phyloP scores from a whole-genome alignment of 2,797 vertebrate species.

The Ammospiza maritima region DNA sequence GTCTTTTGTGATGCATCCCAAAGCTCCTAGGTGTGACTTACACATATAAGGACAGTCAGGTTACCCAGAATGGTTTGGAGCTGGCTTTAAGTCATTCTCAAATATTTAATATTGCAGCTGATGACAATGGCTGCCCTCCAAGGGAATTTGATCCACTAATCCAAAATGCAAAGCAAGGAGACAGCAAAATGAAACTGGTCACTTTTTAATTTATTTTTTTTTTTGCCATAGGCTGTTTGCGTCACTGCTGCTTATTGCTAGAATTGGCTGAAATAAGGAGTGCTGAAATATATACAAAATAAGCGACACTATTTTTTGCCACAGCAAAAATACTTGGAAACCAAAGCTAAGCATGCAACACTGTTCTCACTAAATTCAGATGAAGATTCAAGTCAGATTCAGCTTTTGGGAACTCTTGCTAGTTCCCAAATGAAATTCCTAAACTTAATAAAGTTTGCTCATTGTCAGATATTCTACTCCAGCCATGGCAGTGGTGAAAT shows the following conservation, averaged over 20 bases:
- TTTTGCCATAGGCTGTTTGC: neutral
- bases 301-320: neutral
- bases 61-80: neutral
- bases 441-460: neutral
- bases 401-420: neutral
- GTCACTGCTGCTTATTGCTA: neutral
- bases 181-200: neutral
- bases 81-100: neutral
- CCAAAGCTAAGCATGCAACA: neutral
- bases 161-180: neutral
- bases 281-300: neutral
- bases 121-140: neutral
- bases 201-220: neutral
- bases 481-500: neutral
- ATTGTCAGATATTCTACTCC: neutral
- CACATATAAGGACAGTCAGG: neutral
- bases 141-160: neutral
- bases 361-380: neutral
- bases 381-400: neutral
- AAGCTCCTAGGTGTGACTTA: neutral
- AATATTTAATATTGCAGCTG: neutral
- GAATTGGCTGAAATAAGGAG: neutral
- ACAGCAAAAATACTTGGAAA: slow-evolving; percentile 5
- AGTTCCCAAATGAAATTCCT: neutral
- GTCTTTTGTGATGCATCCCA: neutral